phyloP scores from a whole-genome alignment of 2,113 vertebrate species.

The Leucosticte australis region DNA sequence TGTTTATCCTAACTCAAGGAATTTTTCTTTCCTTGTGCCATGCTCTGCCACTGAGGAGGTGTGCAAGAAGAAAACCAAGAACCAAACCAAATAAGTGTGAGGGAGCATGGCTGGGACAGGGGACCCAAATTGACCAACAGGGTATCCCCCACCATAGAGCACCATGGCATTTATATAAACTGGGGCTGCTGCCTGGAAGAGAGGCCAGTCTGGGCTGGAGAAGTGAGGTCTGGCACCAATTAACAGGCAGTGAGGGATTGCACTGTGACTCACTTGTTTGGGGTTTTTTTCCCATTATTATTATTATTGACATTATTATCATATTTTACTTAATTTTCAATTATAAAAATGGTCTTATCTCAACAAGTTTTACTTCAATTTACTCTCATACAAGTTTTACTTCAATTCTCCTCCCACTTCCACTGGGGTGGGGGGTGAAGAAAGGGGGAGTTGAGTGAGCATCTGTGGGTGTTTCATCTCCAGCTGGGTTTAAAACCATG shows the following conservation, averaged over 20 bases:
- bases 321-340: background rate
- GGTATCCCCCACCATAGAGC: background rate
- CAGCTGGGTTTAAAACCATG: background rate
- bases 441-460: background rate
- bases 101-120: background rate
- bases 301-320: background rate
- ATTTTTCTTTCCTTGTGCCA: background rate
- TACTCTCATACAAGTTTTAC: too few relatives aligned
- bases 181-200: background rate
- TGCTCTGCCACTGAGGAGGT: background rate
- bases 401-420: background rate
- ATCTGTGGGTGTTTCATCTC: background rate
- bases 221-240: background rate
- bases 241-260: background rate
- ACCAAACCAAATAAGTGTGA: background rate
- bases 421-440: background rate
- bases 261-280: too few relatives aligned
- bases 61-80: background rate
- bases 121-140: background rate
- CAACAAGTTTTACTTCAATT: background rate
- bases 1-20: background rate
- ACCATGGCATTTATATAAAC: background rate
- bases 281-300: accelerated
- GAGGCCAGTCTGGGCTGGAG: background rate
- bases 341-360: background rate